These are phyloP conservation scores for Anguilla anguilla DNA, from an alignment of 2,797 vertebrate species.

Conservation along the genomic window DNA sequence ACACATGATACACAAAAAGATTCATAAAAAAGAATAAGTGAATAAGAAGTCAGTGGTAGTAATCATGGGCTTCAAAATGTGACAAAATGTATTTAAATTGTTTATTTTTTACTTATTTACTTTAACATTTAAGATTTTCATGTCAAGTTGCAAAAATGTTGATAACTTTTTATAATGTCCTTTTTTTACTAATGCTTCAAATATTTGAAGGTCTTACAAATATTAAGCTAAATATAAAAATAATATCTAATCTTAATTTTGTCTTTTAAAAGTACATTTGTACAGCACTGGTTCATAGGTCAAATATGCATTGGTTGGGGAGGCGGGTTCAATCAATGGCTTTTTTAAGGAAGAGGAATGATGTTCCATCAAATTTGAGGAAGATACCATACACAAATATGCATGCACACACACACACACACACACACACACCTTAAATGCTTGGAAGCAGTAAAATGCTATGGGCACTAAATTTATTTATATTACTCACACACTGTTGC, in stretches of 20 bases:
- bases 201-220: no score
- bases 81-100: not conserved
- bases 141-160: no score
- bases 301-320: no score
- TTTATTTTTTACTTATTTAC: not conserved
- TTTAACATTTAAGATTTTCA: not conserved
- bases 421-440: not conserved
- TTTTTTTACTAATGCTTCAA: no score
- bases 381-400: not conserved
- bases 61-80: not conserved
- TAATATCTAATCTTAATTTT: no score
- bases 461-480: not conserved
- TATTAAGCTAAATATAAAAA: no score
- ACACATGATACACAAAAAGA: not conserved
- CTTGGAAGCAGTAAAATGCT: not conserved
- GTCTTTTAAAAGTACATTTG: no score
- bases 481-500: not conserved
- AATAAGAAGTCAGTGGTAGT: not conserved
- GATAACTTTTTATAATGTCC: no score
- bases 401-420: not conserved
- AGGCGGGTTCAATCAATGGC: no score
- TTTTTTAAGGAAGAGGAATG: no score
- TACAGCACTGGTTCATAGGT: no score
- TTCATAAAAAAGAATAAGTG: not conserved
- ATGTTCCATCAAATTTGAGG: no score